Percentiles rank a stretch among this genome's conserved stretches.
These are phyloP conservation scores for Ellobium chinense DNA, from an alignment of 2,888 invertebrate genomes.

Conservation along the genomic window DNA sequence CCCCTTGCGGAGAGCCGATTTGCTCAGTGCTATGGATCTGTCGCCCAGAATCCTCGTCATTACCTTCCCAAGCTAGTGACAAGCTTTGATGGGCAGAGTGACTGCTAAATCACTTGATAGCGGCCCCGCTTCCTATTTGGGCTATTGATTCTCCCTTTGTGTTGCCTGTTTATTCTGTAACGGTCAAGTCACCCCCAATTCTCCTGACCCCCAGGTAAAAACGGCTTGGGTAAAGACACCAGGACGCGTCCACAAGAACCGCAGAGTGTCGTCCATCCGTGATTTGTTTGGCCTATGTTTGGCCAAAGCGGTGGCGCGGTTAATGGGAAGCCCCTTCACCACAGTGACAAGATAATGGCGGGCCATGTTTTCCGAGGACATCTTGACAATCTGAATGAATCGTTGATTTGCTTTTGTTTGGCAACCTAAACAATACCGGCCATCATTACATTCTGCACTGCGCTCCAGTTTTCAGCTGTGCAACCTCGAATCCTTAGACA, in stretches of 20 bases:
- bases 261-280: neutral
- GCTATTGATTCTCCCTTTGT: neutral
- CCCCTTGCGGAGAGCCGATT: neutral
- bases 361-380: too few species aligned
- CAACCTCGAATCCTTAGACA: too few species aligned
- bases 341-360: too few species aligned
- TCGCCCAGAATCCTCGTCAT: neutral
- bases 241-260: neutral
- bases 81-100: neutral
- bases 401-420: too few species aligned
- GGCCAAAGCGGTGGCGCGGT: neutral
- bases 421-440: too few species aligned
- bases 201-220: neutral
- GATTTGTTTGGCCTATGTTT: neutral
- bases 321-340: neutral
- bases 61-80: neutral
- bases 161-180: neutral
- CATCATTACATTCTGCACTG: too few species aligned
- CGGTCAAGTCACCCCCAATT: neutral
- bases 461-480: too few species aligned
- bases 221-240: neutral
- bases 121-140: neutral
- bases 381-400: too few species aligned
- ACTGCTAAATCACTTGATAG: neutral
- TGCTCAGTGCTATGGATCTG: neutral